Evolutionary conservation across 1,140 invertebrate genomes (phyloP), one percentile per base, ranked within the genome.

Genomic region (Coboldia fuscipes): DNA sequence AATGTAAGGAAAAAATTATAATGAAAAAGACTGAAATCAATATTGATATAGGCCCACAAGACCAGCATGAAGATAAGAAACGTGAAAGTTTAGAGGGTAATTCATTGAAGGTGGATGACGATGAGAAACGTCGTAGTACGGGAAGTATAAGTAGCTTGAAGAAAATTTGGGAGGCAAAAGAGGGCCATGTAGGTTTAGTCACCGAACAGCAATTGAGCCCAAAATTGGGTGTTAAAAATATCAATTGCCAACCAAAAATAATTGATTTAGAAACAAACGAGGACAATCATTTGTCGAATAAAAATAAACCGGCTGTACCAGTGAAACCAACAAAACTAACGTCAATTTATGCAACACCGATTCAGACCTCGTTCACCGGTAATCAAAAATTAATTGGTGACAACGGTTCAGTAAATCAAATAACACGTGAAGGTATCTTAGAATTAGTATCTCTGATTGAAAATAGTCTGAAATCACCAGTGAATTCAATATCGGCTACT

Each of bases 121-220:
- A 83, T 36, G 81, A 85, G 45, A 90, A 90, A 51, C 61, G 84
- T n/a, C 72, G 79, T 32, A 89, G 83, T 50, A 88, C 83, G 21
- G 84, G 85, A 33, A 88, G 83, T 57, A 90, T 93, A 47, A 86
- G 74, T 51, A 90, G 79, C 50, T 62, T 92, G 40, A 90, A 89
- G 49, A 86, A 85, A 55, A 57, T 92, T 17, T 92, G 86, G 86
- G 86, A 88, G 57, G 71, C 72, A 26, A 75, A 69, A 47, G 71
- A 74, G 45, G 39, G 27, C 7, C 36, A 49, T 33, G 48, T 42
- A 33, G 53, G 51, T 21, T 53, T 57, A 30, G 51, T 58, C 37
- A 51, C 54, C 44, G 58, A 62, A 31, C 46, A 40, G 6, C 65
- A 72, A 22, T 48, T 68, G 2, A 75, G 72, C 50, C 75, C 74